phyloP scores from a whole-genome alignment of 1,140 invertebrate genomes.

The Orius insidiosus region DNA sequence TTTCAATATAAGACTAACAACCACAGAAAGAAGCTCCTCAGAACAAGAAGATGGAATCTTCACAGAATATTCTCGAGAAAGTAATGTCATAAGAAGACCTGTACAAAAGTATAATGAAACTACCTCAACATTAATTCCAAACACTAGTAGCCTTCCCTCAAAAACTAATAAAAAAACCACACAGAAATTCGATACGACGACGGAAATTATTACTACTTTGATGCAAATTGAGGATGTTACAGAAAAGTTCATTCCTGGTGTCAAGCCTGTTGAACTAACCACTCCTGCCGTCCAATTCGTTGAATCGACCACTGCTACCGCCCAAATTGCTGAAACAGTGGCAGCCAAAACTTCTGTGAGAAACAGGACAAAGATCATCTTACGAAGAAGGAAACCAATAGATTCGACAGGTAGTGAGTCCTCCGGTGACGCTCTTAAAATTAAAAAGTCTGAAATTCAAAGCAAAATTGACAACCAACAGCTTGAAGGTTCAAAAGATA shows the following conservation, averaged over 20 bases:
- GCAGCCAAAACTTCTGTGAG: background rate
- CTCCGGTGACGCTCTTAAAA: background rate
- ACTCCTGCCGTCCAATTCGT: background rate
- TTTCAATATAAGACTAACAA: background rate
- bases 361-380: slow-evolving; percentile 6
- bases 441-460: background rate
- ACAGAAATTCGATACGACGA: background rate
- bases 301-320: background rate
- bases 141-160: background rate
- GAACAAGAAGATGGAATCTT: slow-evolving; percentile 9
- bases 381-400: slow-evolving; percentile 1
- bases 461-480: background rate
- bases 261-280: background rate
- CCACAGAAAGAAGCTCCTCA: background rate
- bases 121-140: slow-evolving; percentile 1
- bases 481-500: background rate
- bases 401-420: background rate
- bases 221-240: background rate
- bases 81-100: slow-evolving; percentile 11
- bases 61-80: slow-evolving; percentile 10
- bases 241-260: background rate
- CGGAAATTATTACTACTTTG: background rate
- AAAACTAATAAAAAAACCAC: background rate
- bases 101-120: slow-evolving; percentile 6
- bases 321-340: background rate